These are phyloP conservation scores for Drosophila ezoana DNA, from an alignment of 2,888 invertebrate species.

Conservation along the genomic window DNA sequence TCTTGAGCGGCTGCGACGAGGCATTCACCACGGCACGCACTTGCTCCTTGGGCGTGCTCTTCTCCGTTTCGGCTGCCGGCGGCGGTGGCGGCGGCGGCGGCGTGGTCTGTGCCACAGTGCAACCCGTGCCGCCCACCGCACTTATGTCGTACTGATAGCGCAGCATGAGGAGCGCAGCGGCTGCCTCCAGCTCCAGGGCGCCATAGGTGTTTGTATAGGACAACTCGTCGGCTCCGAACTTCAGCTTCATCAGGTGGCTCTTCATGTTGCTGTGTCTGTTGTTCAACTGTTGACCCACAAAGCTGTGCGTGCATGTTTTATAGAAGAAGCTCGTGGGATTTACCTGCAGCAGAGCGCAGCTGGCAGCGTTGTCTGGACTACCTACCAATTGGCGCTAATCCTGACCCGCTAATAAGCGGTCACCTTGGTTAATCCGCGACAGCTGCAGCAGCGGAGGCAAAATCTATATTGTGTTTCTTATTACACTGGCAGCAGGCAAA, in stretches of 20 bases:
- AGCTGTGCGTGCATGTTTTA: slow-evolving; percentile 31
- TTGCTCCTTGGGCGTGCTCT: slow-evolving; percentile 62
- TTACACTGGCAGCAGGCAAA: slow-evolving; percentile 18
- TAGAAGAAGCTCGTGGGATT: slow-evolving; percentile 23
- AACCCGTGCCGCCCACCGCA: not conserved
- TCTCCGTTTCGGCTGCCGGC: slow-evolving; percentile 28
- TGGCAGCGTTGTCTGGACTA: slow-evolving; percentile 18
- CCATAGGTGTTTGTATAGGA: slow-evolving; percentile 15
- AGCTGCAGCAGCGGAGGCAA: slow-evolving; percentile 34
- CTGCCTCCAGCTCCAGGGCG: slow-evolving; percentile 65
- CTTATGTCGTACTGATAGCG: slow-evolving; percentile 58
- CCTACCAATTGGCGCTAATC: slow-evolving; percentile 53
- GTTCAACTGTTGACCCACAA: slow-evolving; percentile 40
- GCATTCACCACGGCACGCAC: slow-evolving; percentile 16
- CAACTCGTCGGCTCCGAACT: slow-evolving; percentile 5
- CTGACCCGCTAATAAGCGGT: slow-evolving; percentile 15
- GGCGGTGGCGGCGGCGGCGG: slow-evolving; percentile 23
- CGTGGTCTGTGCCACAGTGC: not conserved
- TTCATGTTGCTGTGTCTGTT: slow-evolving; percentile 49
- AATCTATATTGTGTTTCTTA: slow-evolving; percentile 8
- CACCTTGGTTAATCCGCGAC: slow-evolving; percentile 32
- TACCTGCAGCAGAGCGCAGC: slow-evolving; percentile 46
- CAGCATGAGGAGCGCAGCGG: slow-evolving; percentile 63
- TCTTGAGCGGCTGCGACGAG: slow-evolving; percentile 60
- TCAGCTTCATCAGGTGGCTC: slow-evolving; percentile 7